A percentile compares a stretch with the other conserved stretches of the same genome.
Evolutionary conservation across 2,797 vertebrate genomes (phyloP).

Genomic region (Euthynnus affinis): DNA sequence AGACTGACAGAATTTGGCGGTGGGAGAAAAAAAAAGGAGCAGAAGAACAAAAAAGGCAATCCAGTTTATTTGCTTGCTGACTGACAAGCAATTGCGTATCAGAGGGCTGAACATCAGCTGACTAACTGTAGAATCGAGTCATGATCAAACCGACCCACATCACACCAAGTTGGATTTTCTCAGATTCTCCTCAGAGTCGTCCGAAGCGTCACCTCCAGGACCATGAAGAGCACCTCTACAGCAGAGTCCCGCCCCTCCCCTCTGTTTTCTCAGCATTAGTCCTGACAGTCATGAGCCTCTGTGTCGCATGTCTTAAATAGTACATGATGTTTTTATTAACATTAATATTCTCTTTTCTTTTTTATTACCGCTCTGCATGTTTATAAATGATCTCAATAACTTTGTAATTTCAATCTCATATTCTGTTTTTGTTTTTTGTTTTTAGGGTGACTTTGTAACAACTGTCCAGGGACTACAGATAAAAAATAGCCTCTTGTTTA

Average conservation of each 20-base stretch:
- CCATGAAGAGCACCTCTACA: not conserved
- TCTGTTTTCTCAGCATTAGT: not conserved
- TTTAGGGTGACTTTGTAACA: too few relatives aligned
- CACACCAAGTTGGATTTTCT: slow-evolving; percentile 14
- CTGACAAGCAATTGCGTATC: slow-evolving; percentile 50
- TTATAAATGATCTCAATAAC: too few relatives aligned
- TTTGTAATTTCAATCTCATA: too few relatives aligned
- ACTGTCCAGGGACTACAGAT: too few relatives aligned
- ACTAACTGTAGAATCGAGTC: slow-evolving; percentile 41
- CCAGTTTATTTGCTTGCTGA: slow-evolving; percentile 46
- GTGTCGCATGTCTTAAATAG: too few relatives aligned
- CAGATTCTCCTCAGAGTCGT: slow-evolving; percentile 15
- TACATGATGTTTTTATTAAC: too few relatives aligned
- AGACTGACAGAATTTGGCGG: slow-evolving; percentile 49
- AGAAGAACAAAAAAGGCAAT: slow-evolving; percentile 36
- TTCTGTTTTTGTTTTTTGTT: too few relatives aligned
- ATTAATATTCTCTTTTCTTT: too few relatives aligned
- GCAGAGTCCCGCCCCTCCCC: not conserved
- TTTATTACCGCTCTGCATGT: too few relatives aligned
- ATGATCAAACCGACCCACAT: slow-evolving; percentile 51
- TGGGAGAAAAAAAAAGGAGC: not conserved
- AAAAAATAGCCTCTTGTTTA: too few relatives aligned
- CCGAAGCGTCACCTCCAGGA: slow-evolving; percentile 10
- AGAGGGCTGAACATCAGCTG: slow-evolving; percentile 33
- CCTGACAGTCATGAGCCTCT: too few relatives aligned